phyloP scores from a whole-genome alignment of 2,797 vertebrate species.

The Clarias platycephalus region DNA sequence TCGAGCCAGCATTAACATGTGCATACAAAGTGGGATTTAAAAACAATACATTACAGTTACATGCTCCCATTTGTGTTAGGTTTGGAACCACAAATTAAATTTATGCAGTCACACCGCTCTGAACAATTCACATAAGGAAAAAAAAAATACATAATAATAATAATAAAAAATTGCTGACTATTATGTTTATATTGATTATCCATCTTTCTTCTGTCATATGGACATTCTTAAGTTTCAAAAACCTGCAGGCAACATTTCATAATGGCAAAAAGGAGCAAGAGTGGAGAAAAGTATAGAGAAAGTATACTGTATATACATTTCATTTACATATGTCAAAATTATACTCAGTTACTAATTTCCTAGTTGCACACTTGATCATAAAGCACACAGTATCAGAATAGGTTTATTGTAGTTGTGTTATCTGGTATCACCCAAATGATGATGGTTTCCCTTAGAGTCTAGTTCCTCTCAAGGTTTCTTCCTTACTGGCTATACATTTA shows the following conservation, averaged over 20 bases:
- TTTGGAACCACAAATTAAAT: not conserved
- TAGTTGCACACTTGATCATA: too few relatives aligned
- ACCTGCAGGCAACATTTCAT: not conserved
- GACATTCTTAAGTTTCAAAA: not conserved
- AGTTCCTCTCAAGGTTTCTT: too few relatives aligned
- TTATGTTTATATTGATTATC: not conserved
- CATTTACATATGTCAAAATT: not conserved
- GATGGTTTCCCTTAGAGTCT: too few relatives aligned
- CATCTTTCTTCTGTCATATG: not conserved
- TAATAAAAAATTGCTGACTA: not conserved
- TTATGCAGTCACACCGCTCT: not conserved
- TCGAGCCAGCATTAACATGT: slow-evolving; percentile 8
- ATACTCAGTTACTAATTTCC: not conserved
- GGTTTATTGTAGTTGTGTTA: too few relatives aligned
- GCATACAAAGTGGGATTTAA: not conserved
- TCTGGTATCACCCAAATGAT: too few relatives aligned
- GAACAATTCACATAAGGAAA: not conserved
- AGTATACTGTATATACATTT: not conserved
- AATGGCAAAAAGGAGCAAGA: not conserved
- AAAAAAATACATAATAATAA: not conserved
- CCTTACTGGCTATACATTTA: too few relatives aligned
- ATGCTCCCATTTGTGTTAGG: not conserved
- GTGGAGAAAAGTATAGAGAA: not conserved
- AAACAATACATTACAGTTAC: not conserved
- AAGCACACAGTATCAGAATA: too few relatives aligned